phyloP scores from a whole-genome alignment of 1,140 invertebrate genomes.

The Hesperophylax magnus region DNA sequence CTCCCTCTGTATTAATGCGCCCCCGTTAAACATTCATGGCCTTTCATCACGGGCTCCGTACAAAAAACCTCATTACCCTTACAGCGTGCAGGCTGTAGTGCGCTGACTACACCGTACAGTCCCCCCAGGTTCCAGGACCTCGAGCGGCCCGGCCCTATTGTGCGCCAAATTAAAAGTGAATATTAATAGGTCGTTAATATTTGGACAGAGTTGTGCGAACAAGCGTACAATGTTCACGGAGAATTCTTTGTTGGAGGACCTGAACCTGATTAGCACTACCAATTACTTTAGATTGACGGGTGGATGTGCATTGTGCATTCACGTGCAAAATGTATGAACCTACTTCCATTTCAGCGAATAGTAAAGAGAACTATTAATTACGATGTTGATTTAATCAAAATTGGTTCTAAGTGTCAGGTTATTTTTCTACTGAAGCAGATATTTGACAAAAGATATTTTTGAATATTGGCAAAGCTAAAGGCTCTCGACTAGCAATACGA shows the following conservation, averaged over 20 bases:
- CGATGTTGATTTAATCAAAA: too few relatives aligned
- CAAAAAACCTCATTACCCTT: slow-evolving; percentile 8
- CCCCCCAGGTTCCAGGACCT: too few relatives aligned
- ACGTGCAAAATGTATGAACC: not conserved
- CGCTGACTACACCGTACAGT: too few relatives aligned
- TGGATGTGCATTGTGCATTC: not conserved
- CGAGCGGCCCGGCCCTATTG: not conserved
- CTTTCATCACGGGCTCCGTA: not conserved
- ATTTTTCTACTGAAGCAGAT: too few relatives aligned
- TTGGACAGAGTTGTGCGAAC: not conserved
- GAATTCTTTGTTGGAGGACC: not conserved
- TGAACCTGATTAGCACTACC: not conserved
- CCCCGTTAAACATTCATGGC: not conserved
- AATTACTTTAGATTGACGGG: not conserved
- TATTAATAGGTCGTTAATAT: slow-evolving; percentile 21
- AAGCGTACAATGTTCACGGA: not conserved
- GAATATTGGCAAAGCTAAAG: too few relatives aligned
- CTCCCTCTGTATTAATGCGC: slow-evolving; percentile 7
- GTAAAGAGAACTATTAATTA: not conserved
- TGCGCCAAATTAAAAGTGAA: slow-evolving; percentile 17
- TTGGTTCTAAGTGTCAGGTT: too few relatives aligned
- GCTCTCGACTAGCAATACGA: too few relatives aligned
- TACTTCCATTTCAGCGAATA: not conserved
- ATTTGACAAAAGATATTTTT: too few relatives aligned
- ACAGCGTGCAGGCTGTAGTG: not conserved